A percentile compares a stretch with the other conserved stretches of the same genome.
phyloP scores from a whole-genome alignment of 2,113 vertebrate genomes.

The Hippolais icterina region DNA sequence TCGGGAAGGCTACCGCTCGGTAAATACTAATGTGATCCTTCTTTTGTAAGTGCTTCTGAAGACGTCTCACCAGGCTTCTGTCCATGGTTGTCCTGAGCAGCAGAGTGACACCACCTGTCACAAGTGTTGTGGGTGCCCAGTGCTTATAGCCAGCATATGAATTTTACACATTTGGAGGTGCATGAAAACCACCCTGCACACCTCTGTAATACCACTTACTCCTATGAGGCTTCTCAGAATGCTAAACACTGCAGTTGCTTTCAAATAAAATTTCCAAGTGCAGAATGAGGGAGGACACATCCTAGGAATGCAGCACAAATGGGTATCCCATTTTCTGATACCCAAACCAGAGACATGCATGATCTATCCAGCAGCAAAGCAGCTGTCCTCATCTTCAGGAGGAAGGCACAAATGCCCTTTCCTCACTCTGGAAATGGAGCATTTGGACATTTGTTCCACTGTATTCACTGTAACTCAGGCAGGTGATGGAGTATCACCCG shows the following conservation, averaged over 20 bases:
- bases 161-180: not conserved
- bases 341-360: not conserved
- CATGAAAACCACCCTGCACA: not conserved
- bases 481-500: not conserved
- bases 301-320: not conserved
- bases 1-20: not conserved
- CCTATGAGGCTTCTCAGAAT: not conserved
- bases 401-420: not conserved
- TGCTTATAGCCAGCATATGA: not conserved
- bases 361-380: not conserved
- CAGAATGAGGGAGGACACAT: not conserved
- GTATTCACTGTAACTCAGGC: not conserved
- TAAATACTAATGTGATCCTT: not conserved
- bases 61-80: accelerated
- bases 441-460: not conserved
- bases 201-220: not conserved
- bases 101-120: not conserved
- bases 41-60: not conserved
- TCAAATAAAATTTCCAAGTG: not conserved
- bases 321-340: not conserved
- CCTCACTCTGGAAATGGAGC: not conserved
- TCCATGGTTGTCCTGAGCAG: not conserved
- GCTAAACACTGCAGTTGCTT: not conserved
- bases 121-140: not conserved
- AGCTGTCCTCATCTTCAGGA: not conserved